These are phyloP conservation scores for Cataglyphis hispanica DNA, from an alignment of 1,140 invertebrate genomes.

Conservation along the genomic window DNA sequence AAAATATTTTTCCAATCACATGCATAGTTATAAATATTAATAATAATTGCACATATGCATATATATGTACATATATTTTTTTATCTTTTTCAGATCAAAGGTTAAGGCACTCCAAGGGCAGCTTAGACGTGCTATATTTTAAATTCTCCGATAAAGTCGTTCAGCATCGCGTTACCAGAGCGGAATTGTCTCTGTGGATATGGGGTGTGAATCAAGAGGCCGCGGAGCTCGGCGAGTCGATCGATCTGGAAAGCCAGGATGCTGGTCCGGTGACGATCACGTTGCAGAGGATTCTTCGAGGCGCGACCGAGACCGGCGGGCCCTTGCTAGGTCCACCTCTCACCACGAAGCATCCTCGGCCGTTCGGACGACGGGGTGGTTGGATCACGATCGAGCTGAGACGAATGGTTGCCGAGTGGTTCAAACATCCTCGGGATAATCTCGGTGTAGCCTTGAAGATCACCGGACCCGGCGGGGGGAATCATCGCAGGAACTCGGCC, in stretches of 20 bases:
- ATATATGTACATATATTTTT: neutral
- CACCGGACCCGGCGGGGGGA: slow-evolving; percentile 69
- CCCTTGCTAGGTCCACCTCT: slow-evolving; percentile 80
- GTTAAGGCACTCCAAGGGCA: slow-evolving; percentile 85
- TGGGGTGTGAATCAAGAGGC: slow-evolving; percentile 76
- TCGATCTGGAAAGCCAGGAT: slow-evolving; percentile 61
- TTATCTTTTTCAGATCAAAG: slow-evolving; percentile 84
- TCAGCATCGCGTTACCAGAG: slow-evolving; percentile 86
- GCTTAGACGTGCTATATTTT: slow-evolving; percentile 86
- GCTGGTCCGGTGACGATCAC: slow-evolving; percentile 81
- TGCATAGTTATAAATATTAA: too few relatives aligned
- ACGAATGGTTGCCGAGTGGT: slow-evolving; percentile 92
- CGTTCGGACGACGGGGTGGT: slow-evolving; percentile 86
- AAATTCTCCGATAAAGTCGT: slow-evolving; percentile 88
- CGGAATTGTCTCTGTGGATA: slow-evolving; percentile 87
- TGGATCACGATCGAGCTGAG: slow-evolving; percentile 92
- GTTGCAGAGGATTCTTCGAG: slow-evolving; percentile 82
- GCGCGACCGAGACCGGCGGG: slow-evolving; percentile 75
- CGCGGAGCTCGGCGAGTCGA: slow-evolving; percentile 58
- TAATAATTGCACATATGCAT: too few relatives aligned
- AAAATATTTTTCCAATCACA: neutral
- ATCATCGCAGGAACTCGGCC: slow-evolving; percentile 75
- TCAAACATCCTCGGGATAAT: slow-evolving; percentile 90
- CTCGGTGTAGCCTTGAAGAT: slow-evolving; percentile 92
- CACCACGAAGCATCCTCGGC: slow-evolving; percentile 83